Conservation (phyloP, 2,888 invertebrate species). For the Dendrolimus pini region DNA sequence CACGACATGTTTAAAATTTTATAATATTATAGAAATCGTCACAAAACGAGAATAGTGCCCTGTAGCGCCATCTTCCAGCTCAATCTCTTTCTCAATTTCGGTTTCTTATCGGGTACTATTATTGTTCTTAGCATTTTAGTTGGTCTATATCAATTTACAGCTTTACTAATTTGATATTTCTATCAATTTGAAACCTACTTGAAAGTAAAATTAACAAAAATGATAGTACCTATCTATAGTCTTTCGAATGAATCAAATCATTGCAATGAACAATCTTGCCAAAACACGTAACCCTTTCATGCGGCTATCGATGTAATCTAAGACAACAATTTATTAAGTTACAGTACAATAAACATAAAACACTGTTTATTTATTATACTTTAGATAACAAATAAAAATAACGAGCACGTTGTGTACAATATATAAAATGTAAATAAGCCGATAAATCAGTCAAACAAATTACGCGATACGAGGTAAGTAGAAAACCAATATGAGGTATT, state of each 20-base stretch:
- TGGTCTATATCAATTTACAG: too few relatives aligned
- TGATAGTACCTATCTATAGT: too few relatives aligned
- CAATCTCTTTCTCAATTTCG: too few relatives aligned
- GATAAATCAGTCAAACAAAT: constrained; percentile 1
- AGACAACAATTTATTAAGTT: constrained; percentile 4
- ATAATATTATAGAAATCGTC: too few relatives aligned
- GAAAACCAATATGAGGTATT: background rate
- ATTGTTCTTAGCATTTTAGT: too few relatives aligned
- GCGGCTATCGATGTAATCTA: constrained; percentile 23
- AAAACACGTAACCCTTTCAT: background rate
- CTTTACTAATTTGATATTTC: too few relatives aligned
- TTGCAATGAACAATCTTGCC: background rate
- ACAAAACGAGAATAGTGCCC: too few relatives aligned
- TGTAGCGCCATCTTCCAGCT: too few relatives aligned
- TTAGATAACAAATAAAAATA: background rate
- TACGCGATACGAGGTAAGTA: background rate
- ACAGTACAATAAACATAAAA: background rate
- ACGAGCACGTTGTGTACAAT: background rate
- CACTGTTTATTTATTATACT: background rate
- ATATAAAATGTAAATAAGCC: background rate
- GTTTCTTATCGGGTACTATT: too few relatives aligned
- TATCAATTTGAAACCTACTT: too few relatives aligned
- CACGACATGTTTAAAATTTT: too few relatives aligned
- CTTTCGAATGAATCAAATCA: background rate
- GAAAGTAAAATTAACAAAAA: too few relatives aligned